A percentile compares a stretch with the other conserved stretches of the same genome.
These are phyloP conservation scores for Drosophila parabipectinata DNA, from an alignment of 1,140 invertebrate species.

Conservation along the genomic window DNA sequence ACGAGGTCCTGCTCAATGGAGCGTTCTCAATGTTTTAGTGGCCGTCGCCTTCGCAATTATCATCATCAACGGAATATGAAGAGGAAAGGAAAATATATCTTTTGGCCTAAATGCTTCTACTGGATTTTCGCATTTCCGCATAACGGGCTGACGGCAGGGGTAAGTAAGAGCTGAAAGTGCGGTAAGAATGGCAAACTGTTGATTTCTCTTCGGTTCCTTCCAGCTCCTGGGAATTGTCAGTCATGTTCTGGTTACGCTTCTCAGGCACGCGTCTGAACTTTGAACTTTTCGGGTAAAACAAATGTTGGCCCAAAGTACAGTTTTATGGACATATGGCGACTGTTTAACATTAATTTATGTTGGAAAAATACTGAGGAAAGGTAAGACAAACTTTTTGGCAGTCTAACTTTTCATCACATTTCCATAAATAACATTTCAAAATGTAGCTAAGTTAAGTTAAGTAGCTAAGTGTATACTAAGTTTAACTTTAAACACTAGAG, in stretches of 20 bases:
- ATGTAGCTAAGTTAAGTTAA: too few relatives aligned
- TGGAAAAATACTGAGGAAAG: slow-evolving; percentile 2
- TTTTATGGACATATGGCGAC: slow-evolving; percentile 37
- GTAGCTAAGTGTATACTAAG: too few relatives aligned
- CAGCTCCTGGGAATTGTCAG: slow-evolving; percentile 40
- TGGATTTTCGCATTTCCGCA: slow-evolving; percentile 46
- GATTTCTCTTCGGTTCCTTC: slow-evolving; percentile 57
- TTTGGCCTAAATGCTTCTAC: slow-evolving; percentile 32
- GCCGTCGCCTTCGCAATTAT: slow-evolving; percentile 58
- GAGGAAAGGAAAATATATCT: slow-evolving; percentile 17
- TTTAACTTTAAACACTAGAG: slow-evolving; percentile 1
- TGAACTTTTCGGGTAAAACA: slow-evolving; percentile 58
- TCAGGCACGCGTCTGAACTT: slow-evolving; percentile 67
- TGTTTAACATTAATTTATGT: slow-evolving; percentile 39
- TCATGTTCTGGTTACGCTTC: slow-evolving; percentile 23
- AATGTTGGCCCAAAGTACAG: slow-evolving; percentile 20
- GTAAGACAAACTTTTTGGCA: not conserved
- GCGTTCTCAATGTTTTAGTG: slow-evolving; percentile 52
- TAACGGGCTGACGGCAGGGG: slow-evolving; percentile 2
- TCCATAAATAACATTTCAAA: slow-evolving; percentile 5
- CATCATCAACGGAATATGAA: slow-evolving; percentile 35
- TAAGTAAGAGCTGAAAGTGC: slow-evolving; percentile 25
- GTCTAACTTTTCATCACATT: not conserved
- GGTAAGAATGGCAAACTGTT: slow-evolving; percentile 68
- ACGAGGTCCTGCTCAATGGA: slow-evolving; percentile 60